Base-by-base conservation (phyloP, 2,797 vertebrate genomes). In the Myoxocephalus aenaeus region DNA sequence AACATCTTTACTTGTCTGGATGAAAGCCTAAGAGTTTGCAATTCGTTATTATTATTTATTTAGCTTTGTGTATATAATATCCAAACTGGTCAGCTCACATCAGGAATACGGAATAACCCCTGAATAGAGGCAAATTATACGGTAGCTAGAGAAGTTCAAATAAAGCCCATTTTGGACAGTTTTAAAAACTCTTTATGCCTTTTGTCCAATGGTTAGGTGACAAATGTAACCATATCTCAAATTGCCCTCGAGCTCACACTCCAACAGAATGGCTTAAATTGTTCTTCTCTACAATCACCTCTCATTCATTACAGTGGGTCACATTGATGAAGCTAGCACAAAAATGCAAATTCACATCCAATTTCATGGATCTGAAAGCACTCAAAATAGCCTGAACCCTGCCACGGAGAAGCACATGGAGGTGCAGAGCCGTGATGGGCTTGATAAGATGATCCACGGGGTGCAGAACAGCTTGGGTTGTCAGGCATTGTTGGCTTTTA, bases 401-500 rank as follows among this genome's bases (percentile, higher is more conserved):
- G 85, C 85, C 82, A 80, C 63, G 79, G 78, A 80, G 78, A 89
- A 86, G 84, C 85, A 83, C 84, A 82, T 78, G 79, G 89, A 88
- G 87, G 86, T 81, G 75, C 81, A 87, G 87, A 83, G 75, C 83
- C 81, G 77, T 84, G 90, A 92, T 92, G 80, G 91, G 89, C 87
- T 87, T 90, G 91, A 94, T 93, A 88, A 90, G 86, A 91, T 83
- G 88, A 94, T 92, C 89, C 86, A 82, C 67, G 25, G 79, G 74
- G 86, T 85, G 80, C 85, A 68, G 88, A 91, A 90, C 93, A 94
- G 92, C 92, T 91, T 90, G 92, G 85, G 48, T 92, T 90, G 91
- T 93, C 91, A 93, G 90, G 92, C 92, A 80, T 90, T 93, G 92
- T 90, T 93, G 92, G 84, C 84, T 93, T 93, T 93, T 92, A 93